phyloP scores from a whole-genome alignment of 1,140 invertebrate species.

The Conus ventricosus region DNA sequence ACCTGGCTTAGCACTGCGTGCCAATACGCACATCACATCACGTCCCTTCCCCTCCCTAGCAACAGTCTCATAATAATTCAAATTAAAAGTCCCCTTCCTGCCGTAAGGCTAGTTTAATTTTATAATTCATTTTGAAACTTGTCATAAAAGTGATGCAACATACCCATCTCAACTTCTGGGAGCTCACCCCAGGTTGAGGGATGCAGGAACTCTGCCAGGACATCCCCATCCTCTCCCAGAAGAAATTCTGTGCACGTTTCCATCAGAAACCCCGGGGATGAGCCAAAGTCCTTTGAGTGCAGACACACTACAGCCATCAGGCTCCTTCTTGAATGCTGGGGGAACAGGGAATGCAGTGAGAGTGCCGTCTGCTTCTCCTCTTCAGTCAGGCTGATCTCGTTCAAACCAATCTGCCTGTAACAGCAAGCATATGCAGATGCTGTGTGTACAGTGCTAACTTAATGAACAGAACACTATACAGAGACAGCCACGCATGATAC shows the following conservation, averaged over 20 bases:
- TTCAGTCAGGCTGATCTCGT: not conserved
- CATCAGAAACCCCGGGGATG: not conserved
- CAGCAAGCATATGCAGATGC: too few relatives aligned
- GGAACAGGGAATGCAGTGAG: not conserved
- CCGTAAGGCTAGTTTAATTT: too few relatives aligned
- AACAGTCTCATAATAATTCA: too few relatives aligned
- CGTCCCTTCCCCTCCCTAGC: too few relatives aligned
- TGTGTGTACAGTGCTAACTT: too few relatives aligned
- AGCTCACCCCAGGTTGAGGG: not conserved
- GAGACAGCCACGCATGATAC: too few relatives aligned
- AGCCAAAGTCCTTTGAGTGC: not conserved
- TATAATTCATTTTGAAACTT: too few relatives aligned
- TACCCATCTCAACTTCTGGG: not conserved
- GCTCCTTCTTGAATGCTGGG: not conserved
- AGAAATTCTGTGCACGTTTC: constrained; percentile 1
- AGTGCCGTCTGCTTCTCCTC: not conserved
- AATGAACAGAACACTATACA: too few relatives aligned
- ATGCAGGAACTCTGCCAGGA: not conserved
- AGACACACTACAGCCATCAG: constrained; percentile 1
- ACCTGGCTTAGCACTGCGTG: too few relatives aligned
- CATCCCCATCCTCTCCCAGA: not conserved
- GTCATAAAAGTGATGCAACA: too few relatives aligned
- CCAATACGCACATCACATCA: too few relatives aligned
- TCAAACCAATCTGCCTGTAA: not conserved
- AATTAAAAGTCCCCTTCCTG: too few relatives aligned